These are phyloP conservation scores for Luidia sarsii DNA, from an alignment of 53 echinoderm and acorn worm species.

Conservation along the genomic window DNA sequence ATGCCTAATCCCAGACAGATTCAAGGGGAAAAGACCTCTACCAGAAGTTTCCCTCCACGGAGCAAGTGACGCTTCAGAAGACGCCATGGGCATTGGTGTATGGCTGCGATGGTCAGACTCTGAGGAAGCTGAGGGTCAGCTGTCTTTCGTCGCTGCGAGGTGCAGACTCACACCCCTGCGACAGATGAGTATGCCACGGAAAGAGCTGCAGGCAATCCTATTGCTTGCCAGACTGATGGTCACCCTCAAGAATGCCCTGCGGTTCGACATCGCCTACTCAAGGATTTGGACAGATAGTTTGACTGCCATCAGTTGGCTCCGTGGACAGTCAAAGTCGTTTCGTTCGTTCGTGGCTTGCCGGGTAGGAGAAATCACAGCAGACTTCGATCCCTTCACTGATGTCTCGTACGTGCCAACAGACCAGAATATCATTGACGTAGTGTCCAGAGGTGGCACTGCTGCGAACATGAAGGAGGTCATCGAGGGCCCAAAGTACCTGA, in stretches of 20 bases:
- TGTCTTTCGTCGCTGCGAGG: neutral
- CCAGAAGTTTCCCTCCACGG: slow-evolving; percentile 76
- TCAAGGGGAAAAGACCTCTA: slow-evolving; percentile 58
- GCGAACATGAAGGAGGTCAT: slow-evolving; percentile 63
- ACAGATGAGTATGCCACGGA: slow-evolving; percentile 65
- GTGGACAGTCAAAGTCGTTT: too few species aligned
- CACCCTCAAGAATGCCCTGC: slow-evolving; percentile 61
- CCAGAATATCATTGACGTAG: slow-evolving; percentile 68
- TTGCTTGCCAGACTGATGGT: slow-evolving; percentile 35
- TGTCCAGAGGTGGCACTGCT: slow-evolving; percentile 74
- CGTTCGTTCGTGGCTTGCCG: too few species aligned
- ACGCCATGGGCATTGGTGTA: slow-evolving; percentile 76
- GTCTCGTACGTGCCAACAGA: slow-evolving; percentile 38
- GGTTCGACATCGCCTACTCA: slow-evolving; percentile 63
- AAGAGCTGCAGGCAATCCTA: slow-evolving; percentile 64
- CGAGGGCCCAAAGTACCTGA: slow-evolving; percentile 54
- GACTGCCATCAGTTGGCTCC: slow-evolving; percentile 51
- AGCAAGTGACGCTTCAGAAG: slow-evolving; percentile 84
- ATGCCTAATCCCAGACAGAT: slow-evolving; percentile 59
- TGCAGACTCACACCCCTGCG: slow-evolving; percentile 45
- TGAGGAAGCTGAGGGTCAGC: slow-evolving; percentile 2
- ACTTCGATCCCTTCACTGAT: slow-evolving; percentile 56
- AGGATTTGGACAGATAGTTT: slow-evolving; percentile 69
- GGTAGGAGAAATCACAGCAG: too few species aligned
- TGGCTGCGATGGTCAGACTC: slow-evolving; percentile 72